Percentiles rank a stretch among this genome's conserved stretches.
These are phyloP conservation scores for Madoqua kirkii DNA, from an alignment of 2,113 vertebrate genomes.

Conservation along the genomic window DNA sequence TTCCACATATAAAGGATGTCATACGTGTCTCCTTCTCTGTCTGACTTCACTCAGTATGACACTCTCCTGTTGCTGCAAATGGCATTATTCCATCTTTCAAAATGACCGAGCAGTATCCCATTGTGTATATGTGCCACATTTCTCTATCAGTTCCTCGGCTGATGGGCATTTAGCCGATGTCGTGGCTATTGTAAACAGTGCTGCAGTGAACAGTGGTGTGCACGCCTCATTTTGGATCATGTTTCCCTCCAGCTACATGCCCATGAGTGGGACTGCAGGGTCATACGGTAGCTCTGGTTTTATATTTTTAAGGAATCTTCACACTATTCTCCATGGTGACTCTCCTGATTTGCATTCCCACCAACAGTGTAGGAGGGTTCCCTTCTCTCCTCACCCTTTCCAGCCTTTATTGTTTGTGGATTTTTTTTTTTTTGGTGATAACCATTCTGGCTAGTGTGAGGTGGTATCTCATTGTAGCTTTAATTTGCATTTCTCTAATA, in stretches of 20 bases:
- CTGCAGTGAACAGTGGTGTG: not conserved
- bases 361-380: not conserved
- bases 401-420: not conserved
- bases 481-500: not conserved
- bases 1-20: not conserved
- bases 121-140: not conserved
- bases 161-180: not conserved
- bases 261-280: not conserved
- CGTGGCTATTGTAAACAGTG: not conserved
- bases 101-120: not conserved
- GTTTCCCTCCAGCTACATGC: not conserved
- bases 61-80: not conserved
- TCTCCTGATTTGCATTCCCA: not conserved
- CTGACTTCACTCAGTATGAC: not conserved
- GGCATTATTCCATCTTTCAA: not conserved
- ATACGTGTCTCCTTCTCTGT: not conserved
- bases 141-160: not conserved
- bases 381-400: not conserved
- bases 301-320: not conserved
- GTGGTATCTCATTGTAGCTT: not conserved
- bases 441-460: not conserved
- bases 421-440: not conserved
- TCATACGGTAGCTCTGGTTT: not conserved
- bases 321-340: not conserved
- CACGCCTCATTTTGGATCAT: not conserved